These are phyloP conservation scores for Eptesicus fuscus DNA, from an alignment of 2,113 vertebrate genomes.

Conservation along the genomic window DNA sequence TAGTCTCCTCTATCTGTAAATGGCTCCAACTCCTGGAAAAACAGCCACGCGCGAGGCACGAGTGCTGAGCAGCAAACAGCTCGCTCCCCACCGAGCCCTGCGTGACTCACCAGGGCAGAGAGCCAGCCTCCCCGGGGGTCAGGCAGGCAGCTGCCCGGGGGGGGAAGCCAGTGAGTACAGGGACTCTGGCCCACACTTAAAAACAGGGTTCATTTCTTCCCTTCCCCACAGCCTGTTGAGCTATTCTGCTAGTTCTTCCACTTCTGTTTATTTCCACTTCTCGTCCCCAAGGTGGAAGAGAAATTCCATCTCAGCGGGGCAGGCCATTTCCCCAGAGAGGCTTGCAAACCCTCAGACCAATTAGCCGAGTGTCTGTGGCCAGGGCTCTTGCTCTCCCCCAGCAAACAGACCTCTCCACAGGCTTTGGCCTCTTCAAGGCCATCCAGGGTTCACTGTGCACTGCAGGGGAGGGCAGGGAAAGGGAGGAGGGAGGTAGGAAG, in stretches of 20 bases:
- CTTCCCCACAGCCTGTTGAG: background rate
- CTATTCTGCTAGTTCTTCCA: background rate
- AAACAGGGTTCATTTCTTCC: slow-evolving; percentile 43
- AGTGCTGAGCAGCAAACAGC: slow-evolving; percentile 60
- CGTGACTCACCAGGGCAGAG: slow-evolving; percentile 55
- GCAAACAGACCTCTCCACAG: background rate
- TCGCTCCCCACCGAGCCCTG: slow-evolving; percentile 41
- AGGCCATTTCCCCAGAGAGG: background rate
- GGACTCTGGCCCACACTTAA: slow-evolving; percentile 39
- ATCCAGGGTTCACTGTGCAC: background rate
- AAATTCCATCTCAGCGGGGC: background rate
- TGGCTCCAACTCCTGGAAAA: slow-evolving; percentile 54
- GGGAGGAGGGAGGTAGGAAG: background rate
- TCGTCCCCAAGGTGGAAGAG: background rate
- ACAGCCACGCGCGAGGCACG: slow-evolving; percentile 1
- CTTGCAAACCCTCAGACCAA: background rate
- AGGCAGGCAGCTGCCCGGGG: slow-evolving; percentile 23
- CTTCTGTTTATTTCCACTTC: background rate
- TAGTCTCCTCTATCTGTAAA: slow-evolving; percentile 44
- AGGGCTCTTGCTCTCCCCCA: background rate
- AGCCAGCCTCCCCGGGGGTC: slow-evolving; percentile 38
- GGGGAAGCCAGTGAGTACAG: background rate
- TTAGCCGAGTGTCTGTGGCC: background rate
- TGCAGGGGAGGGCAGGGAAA: background rate
- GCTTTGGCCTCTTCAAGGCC: background rate